Conservation (phyloP, 2,888 invertebrate genomes). For the Tubulanus polymorphus region DNA sequence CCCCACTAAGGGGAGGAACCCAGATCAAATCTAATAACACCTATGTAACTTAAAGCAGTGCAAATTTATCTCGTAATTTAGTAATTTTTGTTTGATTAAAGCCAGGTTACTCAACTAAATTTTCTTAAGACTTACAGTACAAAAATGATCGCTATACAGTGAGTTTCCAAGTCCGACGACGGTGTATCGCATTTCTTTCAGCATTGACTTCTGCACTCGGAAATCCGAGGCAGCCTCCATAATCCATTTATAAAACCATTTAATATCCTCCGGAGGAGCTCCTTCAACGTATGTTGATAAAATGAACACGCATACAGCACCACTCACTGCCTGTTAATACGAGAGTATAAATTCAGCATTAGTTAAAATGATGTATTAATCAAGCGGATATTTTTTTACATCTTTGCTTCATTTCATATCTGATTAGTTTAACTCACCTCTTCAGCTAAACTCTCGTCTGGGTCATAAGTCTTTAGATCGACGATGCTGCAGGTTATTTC, state of each 20-base stretch:
- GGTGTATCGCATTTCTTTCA: constrained; percentile 54
- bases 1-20: too few relatives aligned
- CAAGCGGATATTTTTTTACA: constrained; percentile 2
- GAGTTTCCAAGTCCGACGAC: constrained; percentile 61
- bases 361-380: not conserved
- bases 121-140: constrained; percentile 36
- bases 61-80: too few relatives aligned
- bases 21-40: too few relatives aligned
- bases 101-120: too few relatives aligned
- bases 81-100: too few relatives aligned
- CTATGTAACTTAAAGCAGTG: too few relatives aligned
- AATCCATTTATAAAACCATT: constrained; percentile 59
- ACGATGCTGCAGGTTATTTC: constrained; percentile 15
- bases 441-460: constrained; percentile 48
- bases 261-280: constrained; percentile 54
- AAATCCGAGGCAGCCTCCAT: constrained; percentile 58
- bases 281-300: constrained; percentile 59
- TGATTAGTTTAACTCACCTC: constrained; percentile 37
- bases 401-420: not conserved
- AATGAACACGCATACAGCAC: constrained; percentile 52
- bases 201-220: constrained; percentile 55
- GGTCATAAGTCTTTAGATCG: constrained; percentile 48
- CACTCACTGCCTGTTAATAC: constrained; percentile 20
- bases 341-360: constrained; percentile 1
- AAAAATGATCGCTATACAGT: constrained; percentile 49